phyloP scores from a whole-genome alignment of 1,140 invertebrate genomes.

The Euwallacea similis region DNA sequence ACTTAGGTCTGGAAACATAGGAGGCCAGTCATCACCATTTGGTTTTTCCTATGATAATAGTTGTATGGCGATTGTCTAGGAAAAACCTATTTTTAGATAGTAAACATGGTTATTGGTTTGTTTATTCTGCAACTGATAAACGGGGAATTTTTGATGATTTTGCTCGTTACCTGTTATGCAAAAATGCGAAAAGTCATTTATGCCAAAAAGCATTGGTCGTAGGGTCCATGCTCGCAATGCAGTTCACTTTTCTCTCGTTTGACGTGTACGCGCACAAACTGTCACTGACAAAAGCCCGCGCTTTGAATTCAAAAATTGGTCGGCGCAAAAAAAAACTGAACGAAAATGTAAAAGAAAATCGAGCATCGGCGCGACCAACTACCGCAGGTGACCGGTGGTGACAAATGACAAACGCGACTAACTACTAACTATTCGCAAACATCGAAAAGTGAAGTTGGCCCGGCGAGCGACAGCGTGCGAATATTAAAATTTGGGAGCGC shows the following conservation, averaged over 20 bases:
- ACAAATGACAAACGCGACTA: neutral
- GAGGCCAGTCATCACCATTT: too few species aligned
- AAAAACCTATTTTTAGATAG: too few species aligned
- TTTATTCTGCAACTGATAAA: too few species aligned
- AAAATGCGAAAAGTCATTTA: conserved; percentile 11
- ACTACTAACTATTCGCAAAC: conserved; percentile 26
- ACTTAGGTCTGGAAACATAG: too few species aligned
- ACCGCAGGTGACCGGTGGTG: neutral
- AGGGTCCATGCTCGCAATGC: conserved; percentile 3
- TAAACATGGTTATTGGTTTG: too few species aligned
- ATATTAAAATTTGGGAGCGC: conserved; percentile 55
- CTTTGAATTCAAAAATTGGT: conserved; percentile 11
- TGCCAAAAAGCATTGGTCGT: neutral
- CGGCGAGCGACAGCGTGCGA: conserved; percentile 46
- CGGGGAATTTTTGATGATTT: too few species aligned
- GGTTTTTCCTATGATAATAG: too few species aligned
- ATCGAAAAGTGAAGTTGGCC: conserved; percentile 20
- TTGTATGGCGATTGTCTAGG: too few species aligned
- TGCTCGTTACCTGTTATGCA: too few species aligned
- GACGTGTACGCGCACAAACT: conserved; percentile 18
- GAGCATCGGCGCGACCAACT: neutral
- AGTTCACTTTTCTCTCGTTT: conserved; percentile 3
- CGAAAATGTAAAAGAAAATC: conserved; percentile 10
- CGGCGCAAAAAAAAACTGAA: conserved; percentile 5
- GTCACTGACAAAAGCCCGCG: conserved; percentile 5